Evolutionary conservation across 2,888 invertebrate genomes (phyloP).

Genomic region (Orthosia gothica): DNA sequence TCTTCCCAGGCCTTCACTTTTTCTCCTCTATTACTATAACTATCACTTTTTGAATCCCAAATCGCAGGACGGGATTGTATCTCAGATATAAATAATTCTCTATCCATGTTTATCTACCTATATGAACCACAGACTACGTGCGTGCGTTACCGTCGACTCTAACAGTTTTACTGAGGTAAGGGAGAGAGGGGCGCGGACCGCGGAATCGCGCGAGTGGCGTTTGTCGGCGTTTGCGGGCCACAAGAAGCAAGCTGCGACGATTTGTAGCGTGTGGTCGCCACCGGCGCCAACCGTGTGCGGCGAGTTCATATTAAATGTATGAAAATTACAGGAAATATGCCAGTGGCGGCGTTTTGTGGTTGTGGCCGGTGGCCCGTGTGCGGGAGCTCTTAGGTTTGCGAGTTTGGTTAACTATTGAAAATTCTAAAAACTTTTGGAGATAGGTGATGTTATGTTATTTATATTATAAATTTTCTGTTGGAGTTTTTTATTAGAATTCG

Average conservation of each 20-base stretch:
- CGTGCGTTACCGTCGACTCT: slow-evolving; percentile 2
- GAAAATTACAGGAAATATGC: too few relatives aligned
- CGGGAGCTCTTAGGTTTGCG: not conserved
- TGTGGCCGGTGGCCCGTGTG: too few relatives aligned
- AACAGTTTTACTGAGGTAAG: slow-evolving; percentile 8
- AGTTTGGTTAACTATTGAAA: not conserved
- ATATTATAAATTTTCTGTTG: not conserved
- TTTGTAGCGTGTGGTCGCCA: too few relatives aligned
- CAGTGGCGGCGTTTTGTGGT: too few relatives aligned
- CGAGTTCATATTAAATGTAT: too few relatives aligned
- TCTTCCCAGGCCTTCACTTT: slow-evolving; percentile 67
- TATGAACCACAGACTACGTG: slow-evolving; percentile 6
- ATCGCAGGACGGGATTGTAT: slow-evolving; percentile 65
- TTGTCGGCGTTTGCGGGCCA: not conserved
- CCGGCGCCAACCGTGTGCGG: too few relatives aligned
- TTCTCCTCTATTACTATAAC: slow-evolving; percentile 62
- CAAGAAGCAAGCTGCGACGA: too few relatives aligned
- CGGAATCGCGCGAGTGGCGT: slow-evolving; percentile 1
- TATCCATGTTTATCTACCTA: slow-evolving; percentile 3
- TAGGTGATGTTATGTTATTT: not conserved
- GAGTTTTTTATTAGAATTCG: not conserved
- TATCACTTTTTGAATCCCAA: slow-evolving; percentile 65
- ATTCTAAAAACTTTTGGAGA: not conserved
- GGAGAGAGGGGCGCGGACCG: slow-evolving; percentile 14
- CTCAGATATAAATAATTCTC: slow-evolving; percentile 43